Evolutionary conservation across 2,113 vertebrate species (phyloP).

Genomic region (Dipodomys merriami): DNA sequence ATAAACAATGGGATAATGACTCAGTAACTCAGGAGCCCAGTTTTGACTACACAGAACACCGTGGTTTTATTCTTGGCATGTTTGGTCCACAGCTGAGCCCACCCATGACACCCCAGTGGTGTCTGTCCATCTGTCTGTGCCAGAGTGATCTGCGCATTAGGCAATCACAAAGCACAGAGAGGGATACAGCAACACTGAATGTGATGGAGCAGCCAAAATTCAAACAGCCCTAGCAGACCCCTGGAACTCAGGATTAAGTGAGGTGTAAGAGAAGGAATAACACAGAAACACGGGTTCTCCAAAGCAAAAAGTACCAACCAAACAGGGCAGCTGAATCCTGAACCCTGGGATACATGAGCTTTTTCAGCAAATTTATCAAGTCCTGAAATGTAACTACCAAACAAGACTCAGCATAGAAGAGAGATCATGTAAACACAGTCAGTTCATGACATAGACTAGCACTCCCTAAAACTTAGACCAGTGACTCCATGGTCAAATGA

Average conservation of each 20-base stretch:
- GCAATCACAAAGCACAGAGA: background rate
- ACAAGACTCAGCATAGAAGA: background rate
- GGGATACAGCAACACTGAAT: background rate
- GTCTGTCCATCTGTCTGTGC: conserved; percentile 67
- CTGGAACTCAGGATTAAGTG: background rate
- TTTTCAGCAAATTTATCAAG: background rate
- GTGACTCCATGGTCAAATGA: background rate
- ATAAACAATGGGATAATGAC: background rate
- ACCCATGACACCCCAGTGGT: conserved; percentile 34
- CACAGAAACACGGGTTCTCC: background rate
- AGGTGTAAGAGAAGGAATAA: background rate
- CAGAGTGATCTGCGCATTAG: conserved; percentile 46
- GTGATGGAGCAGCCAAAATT: background rate
- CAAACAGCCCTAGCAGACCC: background rate
- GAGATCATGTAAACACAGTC: background rate
- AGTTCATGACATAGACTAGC: background rate
- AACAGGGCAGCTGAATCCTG: background rate
- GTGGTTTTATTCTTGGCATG: conserved; percentile 63
- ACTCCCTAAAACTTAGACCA: background rate
- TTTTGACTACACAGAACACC: conserved; percentile 40
- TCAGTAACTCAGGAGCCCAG: conserved; percentile 1
- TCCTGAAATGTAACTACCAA: background rate
- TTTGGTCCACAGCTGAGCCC: conserved; percentile 68
- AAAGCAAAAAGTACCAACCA: background rate
- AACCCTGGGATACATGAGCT: background rate